Evolutionary conservation across 2,888 invertebrate species (phyloP), one percentile per base, ranked within the genome.

Genomic region (Miltochrista miniata): DNA sequence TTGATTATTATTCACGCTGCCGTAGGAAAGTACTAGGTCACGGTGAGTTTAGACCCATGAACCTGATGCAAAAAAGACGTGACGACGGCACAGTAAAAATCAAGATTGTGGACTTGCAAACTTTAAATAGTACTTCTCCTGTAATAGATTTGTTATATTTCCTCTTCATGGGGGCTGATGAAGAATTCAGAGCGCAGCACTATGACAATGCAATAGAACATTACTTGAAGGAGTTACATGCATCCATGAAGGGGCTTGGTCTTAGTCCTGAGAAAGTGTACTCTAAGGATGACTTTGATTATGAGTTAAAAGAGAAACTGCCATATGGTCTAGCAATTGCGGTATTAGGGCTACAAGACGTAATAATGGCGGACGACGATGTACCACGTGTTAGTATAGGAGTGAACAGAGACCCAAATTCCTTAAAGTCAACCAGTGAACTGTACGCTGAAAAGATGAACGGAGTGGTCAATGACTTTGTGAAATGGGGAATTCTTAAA

Each of bases 81-180:
- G 31, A 31, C 81, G 69, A 71, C 7, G 73, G 72, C 2, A 50
- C 42, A 0, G 18, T 30, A 7, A 14, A 18, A 1, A n/a, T 39
- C 10, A 39, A 24, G 24, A 12, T 24, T 11, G 7, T 38, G 31
- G 33, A 39, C 18, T n/a, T 38, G 3, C 38, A 45, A 36, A n/a
- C 31, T 30, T 7, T 45, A 2, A 31, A 31, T n/a, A 83, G 69
- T 1, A 79, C 79, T 7, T 65, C 74, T 29, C 74, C 74, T 0
- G 58, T 74, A 4, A 48, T 64, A 0, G 85, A 86, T 59, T 72
- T 86, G 12, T 46, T 83, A 24, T 83, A 83, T 69, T 77, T 85
- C 54, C 70, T 84, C 33, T 74, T 79, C 59, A 56, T 75, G 7
- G 76, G 83, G 15, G 70, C 85, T 0, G 85, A 84, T 55, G 72